Percentiles rank a stretch among this genome's conserved stretches.
Evolutionary conservation across 2,113 vertebrate genomes (phyloP).

Genomic region (Gallinago undulata): DNA sequence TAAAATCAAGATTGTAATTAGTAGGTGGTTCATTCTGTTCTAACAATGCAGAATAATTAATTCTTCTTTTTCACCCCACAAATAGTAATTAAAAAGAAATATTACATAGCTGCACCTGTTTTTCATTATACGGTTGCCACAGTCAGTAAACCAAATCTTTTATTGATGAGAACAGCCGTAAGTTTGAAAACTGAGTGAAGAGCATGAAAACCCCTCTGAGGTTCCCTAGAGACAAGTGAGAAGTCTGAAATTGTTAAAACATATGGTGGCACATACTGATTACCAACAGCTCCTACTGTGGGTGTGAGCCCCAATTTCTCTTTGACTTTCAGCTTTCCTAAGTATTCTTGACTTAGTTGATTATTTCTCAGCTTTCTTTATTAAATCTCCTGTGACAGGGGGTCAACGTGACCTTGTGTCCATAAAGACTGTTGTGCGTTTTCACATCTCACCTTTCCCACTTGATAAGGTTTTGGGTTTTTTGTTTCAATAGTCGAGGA

Average conservation of each 20-base stretch:
- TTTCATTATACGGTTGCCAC: slow-evolving; percentile 62
- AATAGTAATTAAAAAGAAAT: slow-evolving; percentile 83
- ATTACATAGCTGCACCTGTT: slow-evolving; percentile 72
- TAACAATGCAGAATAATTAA: slow-evolving; percentile 73
- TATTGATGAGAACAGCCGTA: slow-evolving; percentile 71
- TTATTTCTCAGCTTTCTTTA: background rate
- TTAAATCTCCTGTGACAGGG: background rate
- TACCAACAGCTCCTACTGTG: background rate
- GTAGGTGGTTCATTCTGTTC: slow-evolving; percentile 65
- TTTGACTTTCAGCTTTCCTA: background rate
- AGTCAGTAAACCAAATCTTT: slow-evolving; percentile 70
- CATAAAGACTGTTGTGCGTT: rapidly evolving
- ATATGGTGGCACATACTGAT: slow-evolving; percentile 51
- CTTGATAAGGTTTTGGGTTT: background rate
- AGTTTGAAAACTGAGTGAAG: slow-evolving; percentile 42
- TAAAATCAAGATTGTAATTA: slow-evolving; percentile 69
- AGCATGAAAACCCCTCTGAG: slow-evolving; percentile 24
- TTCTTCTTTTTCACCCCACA: slow-evolving; percentile 51
- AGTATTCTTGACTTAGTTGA: background rate
- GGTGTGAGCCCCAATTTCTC: background rate
- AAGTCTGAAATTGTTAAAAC: slow-evolving; percentile 64
- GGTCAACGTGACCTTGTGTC: background rate
- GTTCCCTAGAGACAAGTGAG: slow-evolving; percentile 43
- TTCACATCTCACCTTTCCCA: background rate
- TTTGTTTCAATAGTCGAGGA: background rate